Evolutionary conservation across 1,140 invertebrate genomes (phyloP).

Genomic region (Adoxophyes honmai): DNA sequence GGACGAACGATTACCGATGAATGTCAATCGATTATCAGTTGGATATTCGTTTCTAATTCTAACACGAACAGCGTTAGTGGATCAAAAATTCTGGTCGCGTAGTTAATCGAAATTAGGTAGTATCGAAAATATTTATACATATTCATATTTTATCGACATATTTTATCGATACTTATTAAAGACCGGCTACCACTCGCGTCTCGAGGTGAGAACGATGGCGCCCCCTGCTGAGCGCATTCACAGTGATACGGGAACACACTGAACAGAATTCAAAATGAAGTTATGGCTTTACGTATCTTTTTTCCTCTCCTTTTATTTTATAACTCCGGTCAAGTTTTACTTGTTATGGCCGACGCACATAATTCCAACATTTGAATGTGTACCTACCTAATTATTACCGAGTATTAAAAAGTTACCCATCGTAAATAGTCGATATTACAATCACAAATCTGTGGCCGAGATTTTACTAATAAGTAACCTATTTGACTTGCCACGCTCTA

Average conservation of each 20-base stretch:
- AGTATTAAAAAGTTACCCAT: neutral
- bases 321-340: constrained; percentile 43
- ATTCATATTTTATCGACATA: constrained; percentile 71
- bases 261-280: constrained; percentile 70
- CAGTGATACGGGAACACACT: constrained; percentile 66
- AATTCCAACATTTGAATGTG: constrained; percentile 1
- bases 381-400: constrained; percentile 21
- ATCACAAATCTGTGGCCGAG: neutral
- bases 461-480: neutral
- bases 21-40: constrained; percentile 10
- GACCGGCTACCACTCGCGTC: constrained; percentile 73
- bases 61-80: constrained; percentile 11
- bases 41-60: constrained; percentile 10
- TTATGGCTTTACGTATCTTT: constrained; percentile 67
- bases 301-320: constrained; percentile 66
- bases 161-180: constrained; percentile 77
- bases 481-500: neutral
- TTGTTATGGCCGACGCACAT: constrained; percentile 24
- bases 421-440: neutral
- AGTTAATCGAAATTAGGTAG: constrained; percentile 29
- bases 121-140: constrained; percentile 71
- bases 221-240: constrained; percentile 67
- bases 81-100: constrained; percentile 11
- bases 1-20: constrained; percentile 11
- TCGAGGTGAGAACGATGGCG: constrained; percentile 74